These are phyloP conservation scores for Phocoena phocoena DNA, from an alignment of 2,113 vertebrate genomes.

Conservation along the genomic window DNA sequence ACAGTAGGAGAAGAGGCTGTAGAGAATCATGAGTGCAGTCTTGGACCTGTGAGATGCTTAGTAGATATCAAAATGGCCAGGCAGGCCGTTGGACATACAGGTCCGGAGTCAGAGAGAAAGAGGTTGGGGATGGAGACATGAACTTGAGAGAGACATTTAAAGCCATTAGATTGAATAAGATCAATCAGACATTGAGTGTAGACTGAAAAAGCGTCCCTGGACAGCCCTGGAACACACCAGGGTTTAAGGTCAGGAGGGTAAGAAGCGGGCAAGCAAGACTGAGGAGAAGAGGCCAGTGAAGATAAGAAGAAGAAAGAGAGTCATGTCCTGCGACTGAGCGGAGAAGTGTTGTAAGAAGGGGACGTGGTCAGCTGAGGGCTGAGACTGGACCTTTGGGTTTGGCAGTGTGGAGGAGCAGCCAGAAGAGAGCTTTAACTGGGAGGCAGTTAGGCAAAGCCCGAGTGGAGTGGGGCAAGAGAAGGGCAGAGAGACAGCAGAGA, in stretches of 20 bases:
- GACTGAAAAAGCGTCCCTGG: neutral
- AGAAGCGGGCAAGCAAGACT: neutral
- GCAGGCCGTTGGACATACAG: fast-evolving
- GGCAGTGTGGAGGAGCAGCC: too few species aligned
- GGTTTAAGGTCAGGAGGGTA: neutral
- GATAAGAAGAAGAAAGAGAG: neutral
- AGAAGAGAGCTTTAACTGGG: neutral
- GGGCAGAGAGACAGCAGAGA: neutral
- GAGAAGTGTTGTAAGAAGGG: neutral
- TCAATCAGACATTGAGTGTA: neutral
- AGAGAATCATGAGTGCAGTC: neutral
- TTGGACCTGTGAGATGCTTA: too few species aligned
- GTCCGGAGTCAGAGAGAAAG: neutral
- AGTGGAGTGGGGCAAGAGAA: neutral
- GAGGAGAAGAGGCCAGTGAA: neutral
- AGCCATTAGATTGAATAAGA: neutral
- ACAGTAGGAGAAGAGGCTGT: neutral
- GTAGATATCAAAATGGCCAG: neutral
- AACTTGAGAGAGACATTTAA: neutral
- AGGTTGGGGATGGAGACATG: neutral
- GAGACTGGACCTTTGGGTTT: neutral
- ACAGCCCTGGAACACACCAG: neutral
- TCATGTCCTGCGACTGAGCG: neutral
- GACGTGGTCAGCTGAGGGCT: fast-evolving
- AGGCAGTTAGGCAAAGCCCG: too few species aligned